Conservation (phyloP, 2,888 invertebrate species). For the Drosophila diplacantha region DNA sequence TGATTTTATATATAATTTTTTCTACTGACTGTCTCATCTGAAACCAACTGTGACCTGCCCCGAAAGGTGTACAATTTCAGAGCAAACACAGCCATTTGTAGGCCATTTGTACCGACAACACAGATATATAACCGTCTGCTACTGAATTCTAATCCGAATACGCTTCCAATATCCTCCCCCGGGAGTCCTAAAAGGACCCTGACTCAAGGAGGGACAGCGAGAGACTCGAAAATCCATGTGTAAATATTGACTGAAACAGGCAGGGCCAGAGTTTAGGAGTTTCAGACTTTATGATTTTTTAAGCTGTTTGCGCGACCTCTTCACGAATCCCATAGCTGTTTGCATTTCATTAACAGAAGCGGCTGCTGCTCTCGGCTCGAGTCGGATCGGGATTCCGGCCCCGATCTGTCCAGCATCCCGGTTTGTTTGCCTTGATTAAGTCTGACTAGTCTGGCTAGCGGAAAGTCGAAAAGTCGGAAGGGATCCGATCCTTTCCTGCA, state of each 20-base stretch:
- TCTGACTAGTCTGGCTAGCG: slow-evolving; percentile 46
- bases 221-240: slow-evolving; percentile 54
- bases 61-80: slow-evolving; percentile 56
- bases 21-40: slow-evolving; percentile 2
- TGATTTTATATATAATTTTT: not conserved
- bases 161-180: slow-evolving; percentile 52
- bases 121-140: slow-evolving; percentile 33
- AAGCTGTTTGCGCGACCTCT: slow-evolving; percentile 66
- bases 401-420: slow-evolving; percentile 8
- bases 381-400: slow-evolving; percentile 11
- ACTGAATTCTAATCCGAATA: slow-evolving; percentile 36
- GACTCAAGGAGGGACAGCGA: slow-evolving; percentile 12
- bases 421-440: slow-evolving; percentile 62
- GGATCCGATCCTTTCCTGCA: slow-evolving; percentile 56
- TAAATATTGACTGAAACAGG: slow-evolving; percentile 54
- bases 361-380: slow-evolving; percentile 28
- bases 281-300: slow-evolving; percentile 65
- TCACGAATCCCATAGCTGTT: slow-evolving; percentile 59
- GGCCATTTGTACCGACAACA: slow-evolving; percentile 59
- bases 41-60: slow-evolving; percentile 24
- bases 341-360: slow-evolving; percentile 69
- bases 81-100: slow-evolving; percentile 64
- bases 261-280: slow-evolving; percentile 41
- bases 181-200: slow-evolving; percentile 39
- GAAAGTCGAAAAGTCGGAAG: slow-evolving; percentile 32